Conservation (phyloP, 2,797 vertebrate genomes). For the Nasua narica region DNA sequence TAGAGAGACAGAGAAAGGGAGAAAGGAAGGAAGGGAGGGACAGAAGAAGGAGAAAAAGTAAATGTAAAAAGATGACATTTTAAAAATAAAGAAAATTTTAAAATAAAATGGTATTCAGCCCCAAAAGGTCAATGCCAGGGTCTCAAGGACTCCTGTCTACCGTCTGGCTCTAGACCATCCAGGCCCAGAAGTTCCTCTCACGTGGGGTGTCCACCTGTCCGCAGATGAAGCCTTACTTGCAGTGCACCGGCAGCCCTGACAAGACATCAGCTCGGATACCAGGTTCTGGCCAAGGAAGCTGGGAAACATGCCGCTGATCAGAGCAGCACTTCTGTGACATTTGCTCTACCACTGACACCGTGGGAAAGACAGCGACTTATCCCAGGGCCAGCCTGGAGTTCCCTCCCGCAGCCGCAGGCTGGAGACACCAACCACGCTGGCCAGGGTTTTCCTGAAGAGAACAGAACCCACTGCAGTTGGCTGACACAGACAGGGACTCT, state of each 20-base stretch:
- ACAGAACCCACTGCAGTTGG: not conserved
- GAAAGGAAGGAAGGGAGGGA: not conserved
- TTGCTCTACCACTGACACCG: rapidly evolving
- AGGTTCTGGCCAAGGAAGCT: not conserved
- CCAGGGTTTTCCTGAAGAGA: not conserved
- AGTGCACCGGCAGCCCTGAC: not conserved
- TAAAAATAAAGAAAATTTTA: not conserved
- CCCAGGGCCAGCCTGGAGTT: not conserved
- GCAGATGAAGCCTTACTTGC: rapidly evolving
- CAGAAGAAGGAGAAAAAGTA: not conserved
- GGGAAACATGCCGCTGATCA: not conserved
- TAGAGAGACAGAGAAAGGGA: not conserved
- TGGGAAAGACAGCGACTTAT: not conserved
- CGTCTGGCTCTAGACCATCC: not conserved
- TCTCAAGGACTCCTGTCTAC: rapidly evolving
- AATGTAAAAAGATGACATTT: not conserved
- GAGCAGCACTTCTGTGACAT: not conserved
- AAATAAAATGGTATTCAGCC: not conserved
- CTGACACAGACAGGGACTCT: not conserved
- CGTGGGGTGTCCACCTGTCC: not conserved
- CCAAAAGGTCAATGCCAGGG: not conserved
- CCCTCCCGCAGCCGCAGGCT: not conserved
- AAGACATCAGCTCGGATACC: not conserved
- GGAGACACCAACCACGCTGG: not conserved
- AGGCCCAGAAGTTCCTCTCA: not conserved